These are phyloP conservation scores for Octodon degus DNA, from an alignment of 2,113 vertebrate species.

Conservation along the genomic window DNA sequence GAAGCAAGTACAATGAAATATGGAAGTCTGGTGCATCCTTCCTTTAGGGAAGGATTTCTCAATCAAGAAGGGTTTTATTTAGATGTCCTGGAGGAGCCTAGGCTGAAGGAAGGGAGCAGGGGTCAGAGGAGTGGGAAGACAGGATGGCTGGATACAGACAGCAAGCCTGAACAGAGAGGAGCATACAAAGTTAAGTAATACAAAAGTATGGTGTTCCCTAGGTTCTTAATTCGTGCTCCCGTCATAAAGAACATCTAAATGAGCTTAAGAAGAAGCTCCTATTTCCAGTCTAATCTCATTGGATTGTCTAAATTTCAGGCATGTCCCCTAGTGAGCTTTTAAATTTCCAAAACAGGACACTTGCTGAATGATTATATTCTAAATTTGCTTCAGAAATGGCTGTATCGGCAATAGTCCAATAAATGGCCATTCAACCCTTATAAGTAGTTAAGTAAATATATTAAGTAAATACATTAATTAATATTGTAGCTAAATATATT, in stretches of 20 bases:
- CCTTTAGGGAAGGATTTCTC: slow-evolving; percentile 2
- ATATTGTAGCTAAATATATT: neutral
- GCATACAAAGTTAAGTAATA: neutral
- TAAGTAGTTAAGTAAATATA: neutral
- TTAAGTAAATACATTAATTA: too few relatives aligned
- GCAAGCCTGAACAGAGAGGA: neutral
- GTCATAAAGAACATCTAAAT: neutral
- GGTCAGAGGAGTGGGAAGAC: neutral
- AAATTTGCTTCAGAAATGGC: neutral
- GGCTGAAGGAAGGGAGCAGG: neutral
- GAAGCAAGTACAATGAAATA: neutral
- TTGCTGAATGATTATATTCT: neutral
- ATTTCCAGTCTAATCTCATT: neutral
- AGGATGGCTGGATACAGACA: neutral
- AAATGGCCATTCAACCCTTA: neutral
- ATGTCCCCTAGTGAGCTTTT: neutral
- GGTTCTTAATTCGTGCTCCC: neutral
- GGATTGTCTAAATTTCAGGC: neutral
- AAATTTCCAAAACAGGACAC: neutral
- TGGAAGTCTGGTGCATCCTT: neutral
- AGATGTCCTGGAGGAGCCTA: neutral
- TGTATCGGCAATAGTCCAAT: neutral
- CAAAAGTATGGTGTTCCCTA: neutral
- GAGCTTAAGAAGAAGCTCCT: neutral
- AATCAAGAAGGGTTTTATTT: neutral